A percentile compares a stretch with the other conserved stretches of the same genome.
Conservation (phyloP, 23 tunicate genomes). For the Diplosoma virens region DNA sequence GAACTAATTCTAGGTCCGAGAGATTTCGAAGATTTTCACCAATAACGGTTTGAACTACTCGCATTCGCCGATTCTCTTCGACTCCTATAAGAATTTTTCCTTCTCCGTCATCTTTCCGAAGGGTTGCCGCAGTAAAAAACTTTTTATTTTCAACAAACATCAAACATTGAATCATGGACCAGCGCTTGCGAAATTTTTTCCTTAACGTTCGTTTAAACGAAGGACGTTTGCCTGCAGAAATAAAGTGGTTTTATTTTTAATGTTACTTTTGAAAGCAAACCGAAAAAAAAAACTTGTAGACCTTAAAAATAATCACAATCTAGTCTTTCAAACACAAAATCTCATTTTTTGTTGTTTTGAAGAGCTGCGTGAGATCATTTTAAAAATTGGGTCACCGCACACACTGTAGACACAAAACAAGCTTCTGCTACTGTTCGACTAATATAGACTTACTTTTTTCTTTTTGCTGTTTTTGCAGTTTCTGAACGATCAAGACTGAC, state of each 20-base stretch:
- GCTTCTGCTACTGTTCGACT: not conserved
- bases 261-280: too few relatives aligned
- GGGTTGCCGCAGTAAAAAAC: conserved; percentile 34
- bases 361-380: too few relatives aligned
- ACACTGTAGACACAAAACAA: not conserved
- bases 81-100: conserved; percentile 63
- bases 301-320: too few relatives aligned
- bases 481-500: conserved; percentile 58
- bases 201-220: conserved; percentile 57
- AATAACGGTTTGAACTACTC: conserved; percentile 21
- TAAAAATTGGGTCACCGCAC: too few relatives aligned
- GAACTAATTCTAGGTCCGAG: conserved; percentile 47
- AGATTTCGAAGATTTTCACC: conserved; percentile 25
- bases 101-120: conserved; percentile 44
- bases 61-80: conserved; percentile 43
- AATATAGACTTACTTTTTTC: not conserved
- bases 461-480: conserved; percentile 28
- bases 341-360: too few relatives aligned
- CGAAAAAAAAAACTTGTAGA: too few relatives aligned
- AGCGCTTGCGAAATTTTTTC: conserved; percentile 48
- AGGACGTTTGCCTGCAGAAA: conserved; percentile 5
- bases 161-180: conserved; percentile 44
- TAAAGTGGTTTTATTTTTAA: too few relatives aligned
- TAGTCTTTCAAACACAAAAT: too few relatives aligned
- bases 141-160: conserved; percentile 48